Conservation (phyloP, 2,113 vertebrate genomes). For the Trichomycterus rosablanca region DNA sequence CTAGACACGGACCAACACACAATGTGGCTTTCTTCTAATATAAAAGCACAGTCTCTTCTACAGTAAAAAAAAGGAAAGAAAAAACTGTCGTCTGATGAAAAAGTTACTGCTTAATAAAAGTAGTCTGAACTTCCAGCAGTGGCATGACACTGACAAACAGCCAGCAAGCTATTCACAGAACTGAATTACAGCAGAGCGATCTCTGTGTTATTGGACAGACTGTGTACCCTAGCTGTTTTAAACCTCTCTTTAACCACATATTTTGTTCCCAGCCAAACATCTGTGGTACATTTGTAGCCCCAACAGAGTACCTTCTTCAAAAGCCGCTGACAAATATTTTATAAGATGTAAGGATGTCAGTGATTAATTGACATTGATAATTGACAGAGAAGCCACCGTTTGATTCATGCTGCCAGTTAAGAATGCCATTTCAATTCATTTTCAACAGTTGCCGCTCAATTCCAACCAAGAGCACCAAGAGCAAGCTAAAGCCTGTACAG, state of each 20-base stretch:
- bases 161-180: conserved; percentile 25
- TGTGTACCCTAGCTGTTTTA: not conserved
- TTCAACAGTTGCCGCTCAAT: too few relatives aligned
- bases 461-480: too few relatives aligned
- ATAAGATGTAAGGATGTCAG: too few relatives aligned
- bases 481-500: too few relatives aligned
- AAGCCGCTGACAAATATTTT: too few relatives aligned
- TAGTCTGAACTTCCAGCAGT: conserved; percentile 19
- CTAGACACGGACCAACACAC: too few relatives aligned
- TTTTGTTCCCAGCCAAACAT: not conserved
- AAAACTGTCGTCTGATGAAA: not conserved
- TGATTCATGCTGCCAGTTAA: too few relatives aligned
- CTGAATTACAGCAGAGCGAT: conserved; percentile 34
- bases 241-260: conserved; percentile 8
- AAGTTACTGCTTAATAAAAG: conserved; percentile 8
- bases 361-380: too few relatives aligned
- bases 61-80: too few relatives aligned
- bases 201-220: conserved; percentile 35
- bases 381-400: too few relatives aligned
- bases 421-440: too few relatives aligned
- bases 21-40: not conserved
- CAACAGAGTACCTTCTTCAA: not conserved
- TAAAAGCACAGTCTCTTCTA: too few relatives aligned
- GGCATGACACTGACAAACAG: conserved; percentile 24
- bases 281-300: not conserved